Evolutionary conservation across 2,888 invertebrate genomes (phyloP), one percentile per base, ranked within the genome.

Genomic region (Xylophagus ater): DNA sequence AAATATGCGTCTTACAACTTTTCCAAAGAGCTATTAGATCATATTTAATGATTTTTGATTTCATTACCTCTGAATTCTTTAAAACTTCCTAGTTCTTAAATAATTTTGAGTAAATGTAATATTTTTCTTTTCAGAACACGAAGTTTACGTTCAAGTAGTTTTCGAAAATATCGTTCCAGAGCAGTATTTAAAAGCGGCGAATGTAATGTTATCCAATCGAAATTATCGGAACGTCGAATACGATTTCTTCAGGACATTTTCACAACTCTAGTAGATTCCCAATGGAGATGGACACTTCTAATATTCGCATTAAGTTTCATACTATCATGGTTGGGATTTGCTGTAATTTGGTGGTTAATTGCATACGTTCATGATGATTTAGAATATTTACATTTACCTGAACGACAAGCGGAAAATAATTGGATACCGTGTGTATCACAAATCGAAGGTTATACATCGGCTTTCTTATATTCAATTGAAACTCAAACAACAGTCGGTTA

Each of bases 121-220:
- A n/a, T n/a, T n/a, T n/a, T n/a, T n/a, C n/a, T 57, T 69, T 68
- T 43, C 68, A 80, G 81, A 70, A 79, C 73, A 58, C 75, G 80
- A 51, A 72, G 71, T 51, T 77, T 76, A 56, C 71, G 81, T 49
- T 74, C 77, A 40, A 78, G 78, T 13, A 74, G 71, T 47, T 70
- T 73, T 51, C 70, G 84, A 34, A 77, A 84, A 56, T 72, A 83
- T 37, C 77, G 86, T 29, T 71, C 83, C 46, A 73, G 96, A 20
- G 87, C 93, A 2, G 82, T 96, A 38, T 78, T 88, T 58, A 96
- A 96, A 67, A 94, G 89, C 69, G 96, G 96, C 32, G 92, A 93
- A 57, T 92, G 92, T 68, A 97, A 97, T 66, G 86, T 94, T 43
- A 76, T 88, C 50, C 90, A 92, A 61, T 89, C 90, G 44, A 71